Evolutionary conservation across 2,797 vertebrate species (phyloP).

Genomic region (Sebastes jordani): DNA sequence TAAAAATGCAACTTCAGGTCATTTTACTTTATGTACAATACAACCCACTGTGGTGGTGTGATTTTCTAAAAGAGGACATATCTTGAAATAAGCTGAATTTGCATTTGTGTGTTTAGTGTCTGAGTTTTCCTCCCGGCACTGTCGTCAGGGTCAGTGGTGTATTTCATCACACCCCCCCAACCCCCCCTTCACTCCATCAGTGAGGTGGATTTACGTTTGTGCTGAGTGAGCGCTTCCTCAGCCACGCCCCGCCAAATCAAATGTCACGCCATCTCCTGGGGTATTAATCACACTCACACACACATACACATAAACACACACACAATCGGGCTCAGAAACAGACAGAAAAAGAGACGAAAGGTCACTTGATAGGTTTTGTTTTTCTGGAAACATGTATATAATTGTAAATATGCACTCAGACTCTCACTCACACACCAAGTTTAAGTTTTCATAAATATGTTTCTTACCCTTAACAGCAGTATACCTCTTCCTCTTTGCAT

Average conservation of each 20-base stretch:
- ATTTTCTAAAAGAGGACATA: background rate
- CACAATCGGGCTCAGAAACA: background rate
- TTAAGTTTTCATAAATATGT: background rate
- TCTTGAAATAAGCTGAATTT: background rate
- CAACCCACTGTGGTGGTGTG: background rate
- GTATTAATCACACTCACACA: constrained; percentile 74
- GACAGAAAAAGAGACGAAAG: constrained; percentile 15
- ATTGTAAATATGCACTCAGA: background rate
- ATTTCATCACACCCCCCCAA: constrained; percentile 29
- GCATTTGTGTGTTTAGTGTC: background rate
- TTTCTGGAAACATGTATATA: background rate
- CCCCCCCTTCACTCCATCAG: constrained; percentile 38
- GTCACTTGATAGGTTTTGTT: constrained; percentile 14
- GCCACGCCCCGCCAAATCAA: constrained; percentile 73
- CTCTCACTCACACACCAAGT: background rate
- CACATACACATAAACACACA: constrained; percentile 20
- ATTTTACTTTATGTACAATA: background rate
- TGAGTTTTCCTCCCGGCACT: constrained; percentile 4
- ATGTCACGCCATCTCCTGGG: constrained; percentile 74
- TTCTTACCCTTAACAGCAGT: background rate
- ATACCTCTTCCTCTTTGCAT: background rate
- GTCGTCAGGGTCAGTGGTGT: constrained; percentile 33
- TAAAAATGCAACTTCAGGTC: background rate
- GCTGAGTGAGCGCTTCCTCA: constrained; percentile 65
- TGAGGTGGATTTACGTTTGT: constrained; percentile 73